phyloP scores from a whole-genome alignment of 2,888 invertebrate species.

The Dynastes tityus region DNA sequence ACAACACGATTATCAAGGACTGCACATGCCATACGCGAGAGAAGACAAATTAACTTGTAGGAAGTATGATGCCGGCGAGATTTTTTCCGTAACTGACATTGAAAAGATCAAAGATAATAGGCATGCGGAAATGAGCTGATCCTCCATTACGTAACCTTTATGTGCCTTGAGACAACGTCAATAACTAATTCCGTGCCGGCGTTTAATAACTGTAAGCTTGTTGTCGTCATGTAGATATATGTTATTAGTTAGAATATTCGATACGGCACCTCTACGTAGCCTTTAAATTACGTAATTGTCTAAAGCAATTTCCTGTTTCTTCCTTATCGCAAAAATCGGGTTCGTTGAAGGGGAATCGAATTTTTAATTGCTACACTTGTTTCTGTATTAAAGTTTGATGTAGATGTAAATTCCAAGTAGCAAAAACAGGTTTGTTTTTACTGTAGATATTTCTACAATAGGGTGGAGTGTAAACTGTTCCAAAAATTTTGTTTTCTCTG shows the following conservation, averaged over 20 bases:
- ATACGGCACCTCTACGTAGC: background rate
- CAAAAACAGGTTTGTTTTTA: too few species aligned
- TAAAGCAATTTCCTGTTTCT: too few species aligned
- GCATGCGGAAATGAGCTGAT: constrained; percentile 40
- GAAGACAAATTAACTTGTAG: constrained; percentile 34
- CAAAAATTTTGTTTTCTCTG: too few species aligned
- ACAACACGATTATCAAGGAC: too few species aligned
- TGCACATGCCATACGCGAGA: background rate
- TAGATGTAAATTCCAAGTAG: too few species aligned
- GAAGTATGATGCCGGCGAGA: constrained; percentile 31
- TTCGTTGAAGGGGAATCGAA: too few species aligned
- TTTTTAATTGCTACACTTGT: too few species aligned
- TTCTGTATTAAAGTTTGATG: too few species aligned
- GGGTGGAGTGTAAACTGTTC: too few species aligned
- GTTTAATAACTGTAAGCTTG: constrained; percentile 33
- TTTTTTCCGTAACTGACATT: constrained; percentile 45
- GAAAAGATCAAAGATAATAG: constrained; percentile 43
- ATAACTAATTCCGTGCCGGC: constrained; percentile 34
- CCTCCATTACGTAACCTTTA: constrained; percentile 38
- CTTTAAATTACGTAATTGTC: too few species aligned
- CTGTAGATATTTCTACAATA: too few species aligned
- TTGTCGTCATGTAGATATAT: constrained; percentile 23
- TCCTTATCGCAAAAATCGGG: too few species aligned
- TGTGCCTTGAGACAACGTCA: constrained; percentile 40
- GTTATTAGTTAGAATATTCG: background rate